phyloP scores from a whole-genome alignment of 2,113 vertebrate species.

The Puffinus mauretanicus region DNA sequence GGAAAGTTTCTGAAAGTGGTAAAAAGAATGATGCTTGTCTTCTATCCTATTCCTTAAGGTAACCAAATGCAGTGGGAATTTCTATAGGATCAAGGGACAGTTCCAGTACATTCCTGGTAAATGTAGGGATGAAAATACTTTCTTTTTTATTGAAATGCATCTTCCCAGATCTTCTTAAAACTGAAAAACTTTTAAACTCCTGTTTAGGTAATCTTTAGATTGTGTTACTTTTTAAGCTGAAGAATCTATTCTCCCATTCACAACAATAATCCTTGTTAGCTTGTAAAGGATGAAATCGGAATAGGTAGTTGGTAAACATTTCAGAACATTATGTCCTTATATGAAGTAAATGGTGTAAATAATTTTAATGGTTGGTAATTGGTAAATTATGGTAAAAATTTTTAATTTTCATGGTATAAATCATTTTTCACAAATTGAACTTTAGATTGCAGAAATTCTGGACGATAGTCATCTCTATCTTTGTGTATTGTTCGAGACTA shows the following conservation, averaged over 20 bases:
- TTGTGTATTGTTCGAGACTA: background rate
- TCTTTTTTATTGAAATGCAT: background rate
- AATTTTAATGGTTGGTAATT: background rate
- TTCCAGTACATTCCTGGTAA: background rate
- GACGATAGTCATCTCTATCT: background rate
- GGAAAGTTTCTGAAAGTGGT: background rate
- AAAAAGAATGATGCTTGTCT: background rate
- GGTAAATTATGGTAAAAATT: background rate
- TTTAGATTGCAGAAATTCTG: background rate
- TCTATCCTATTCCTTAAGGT: background rate
- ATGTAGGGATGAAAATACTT: background rate
- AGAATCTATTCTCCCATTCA: background rate
- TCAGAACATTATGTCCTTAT: background rate
- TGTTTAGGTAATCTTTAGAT: background rate
- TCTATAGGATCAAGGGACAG: background rate
- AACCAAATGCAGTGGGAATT: background rate
- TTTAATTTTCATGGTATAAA: background rate
- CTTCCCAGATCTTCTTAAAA: background rate
- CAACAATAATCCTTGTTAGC: background rate
- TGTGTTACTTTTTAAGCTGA: background rate
- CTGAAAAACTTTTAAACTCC: background rate
- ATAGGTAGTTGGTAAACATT: background rate
- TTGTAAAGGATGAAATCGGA: background rate
- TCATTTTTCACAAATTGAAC: background rate
- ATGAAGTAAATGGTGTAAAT: background rate